Base-by-base conservation (phyloP, 2,113 vertebrate genomes). In the Lophura nycthemera region DNA sequence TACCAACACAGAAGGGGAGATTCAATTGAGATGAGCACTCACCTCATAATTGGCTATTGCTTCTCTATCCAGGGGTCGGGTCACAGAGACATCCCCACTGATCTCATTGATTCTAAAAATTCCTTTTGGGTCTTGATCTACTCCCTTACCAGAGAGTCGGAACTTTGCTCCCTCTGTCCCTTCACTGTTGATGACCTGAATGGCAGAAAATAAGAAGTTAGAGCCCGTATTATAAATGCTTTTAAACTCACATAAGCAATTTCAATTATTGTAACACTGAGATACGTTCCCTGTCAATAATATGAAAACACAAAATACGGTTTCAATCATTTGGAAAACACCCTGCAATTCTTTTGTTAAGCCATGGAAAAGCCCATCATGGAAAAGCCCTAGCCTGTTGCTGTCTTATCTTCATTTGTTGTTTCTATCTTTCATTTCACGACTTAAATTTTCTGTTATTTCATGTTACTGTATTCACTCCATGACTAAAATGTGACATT, bases 71-170 rank as follows among this genome's bases (percentile, higher is more conserved):
- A 99, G 97, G 60, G 97, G 89, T 69, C 98, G 98, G 61, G 98
- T 99, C 96, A 99, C 99, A 0, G 97, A 98, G 86, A 99, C 98
- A 0, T 99, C 98, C 86, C 99, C 99, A 0, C 95, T 99, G 92
- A 98, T 97, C 66, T 98, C 98, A 93, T 98, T 98, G 96, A 99
- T 99, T 94, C 96, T 98, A 97, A 99, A 99, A 88, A 98, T 96
- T 84, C 98, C 99, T 96, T 97, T 99, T 16, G 99, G 99, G 59
- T 99, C 98, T 96, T 98, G 98, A 97, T 99, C 99, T 15, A 99
- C 98, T 50, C 99, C 99, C 32, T 97, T 99, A 6, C 99, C 99
- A n/a, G 97, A 98, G 96, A 99, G 98, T 30, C 98, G 98, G 89
- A 99, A 99, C 92, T 98, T 98, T 61, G 98, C 98, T 94, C 98